phyloP scores from a whole-genome alignment of 2,888 invertebrate species.

The Hemaris fuciformis region DNA sequence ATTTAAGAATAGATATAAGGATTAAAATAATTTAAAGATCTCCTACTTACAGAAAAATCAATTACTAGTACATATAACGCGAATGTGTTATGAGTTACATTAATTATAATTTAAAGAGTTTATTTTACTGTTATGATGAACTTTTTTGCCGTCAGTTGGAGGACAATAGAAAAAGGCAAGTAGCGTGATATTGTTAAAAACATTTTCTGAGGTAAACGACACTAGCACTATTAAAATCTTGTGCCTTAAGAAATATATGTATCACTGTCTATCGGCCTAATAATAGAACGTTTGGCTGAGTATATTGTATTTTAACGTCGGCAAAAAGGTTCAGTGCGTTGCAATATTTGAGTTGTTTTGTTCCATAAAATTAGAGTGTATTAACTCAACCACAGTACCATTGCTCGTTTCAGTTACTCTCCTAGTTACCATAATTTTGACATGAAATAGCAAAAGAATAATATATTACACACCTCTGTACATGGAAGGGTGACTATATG shows the following conservation, averaged over 20 bases:
- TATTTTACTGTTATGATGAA: background rate
- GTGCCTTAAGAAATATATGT: background rate
- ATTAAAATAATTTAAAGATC: background rate
- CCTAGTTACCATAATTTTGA: too few species aligned
- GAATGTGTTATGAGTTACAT: conserved; percentile 3
- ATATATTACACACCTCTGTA: background rate
- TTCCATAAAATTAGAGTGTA: background rate
- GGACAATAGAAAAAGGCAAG: background rate
- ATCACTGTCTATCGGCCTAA: background rate
- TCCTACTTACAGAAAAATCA: background rate
- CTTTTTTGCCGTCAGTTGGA: background rate
- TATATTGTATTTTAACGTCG: background rate
- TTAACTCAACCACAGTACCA: background rate
- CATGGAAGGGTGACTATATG: background rate
- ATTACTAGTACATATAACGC: conserved; percentile 2
- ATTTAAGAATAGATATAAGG: background rate
- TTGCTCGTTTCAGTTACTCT: background rate
- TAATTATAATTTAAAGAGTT: background rate
- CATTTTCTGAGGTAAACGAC: background rate
- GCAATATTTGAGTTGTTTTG: background rate
- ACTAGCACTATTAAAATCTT: background rate
- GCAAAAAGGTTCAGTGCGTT: background rate
- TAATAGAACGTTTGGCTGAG: background rate
- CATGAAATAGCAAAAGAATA: too few species aligned
- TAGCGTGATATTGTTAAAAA: too few species aligned